These are phyloP conservation scores for Panthera uncia DNA, from an alignment of 2,113 vertebrate genomes.

Conservation along the genomic window DNA sequence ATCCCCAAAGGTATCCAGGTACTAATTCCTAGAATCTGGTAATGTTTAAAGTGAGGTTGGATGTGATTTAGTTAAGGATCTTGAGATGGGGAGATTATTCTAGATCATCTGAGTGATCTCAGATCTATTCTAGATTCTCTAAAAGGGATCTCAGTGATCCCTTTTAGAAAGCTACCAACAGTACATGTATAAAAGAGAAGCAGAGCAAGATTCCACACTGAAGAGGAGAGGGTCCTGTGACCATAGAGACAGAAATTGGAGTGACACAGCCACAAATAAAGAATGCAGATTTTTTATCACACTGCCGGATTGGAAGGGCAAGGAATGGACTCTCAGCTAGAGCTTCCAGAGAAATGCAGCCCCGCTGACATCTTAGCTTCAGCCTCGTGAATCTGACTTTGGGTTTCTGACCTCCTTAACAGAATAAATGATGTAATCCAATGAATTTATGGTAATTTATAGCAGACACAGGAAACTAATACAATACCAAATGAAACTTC, in stretches of 20 bases:
- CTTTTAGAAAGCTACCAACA: not conserved
- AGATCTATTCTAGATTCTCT: too few species aligned
- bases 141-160: not conserved
- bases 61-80: not conserved
- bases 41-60: not conserved
- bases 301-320: not conserved
- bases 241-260: not conserved
- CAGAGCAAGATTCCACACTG: not conserved
- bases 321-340: not conserved
- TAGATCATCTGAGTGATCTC: not conserved
- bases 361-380: not conserved
- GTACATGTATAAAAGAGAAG: not conserved
- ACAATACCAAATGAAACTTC: not conserved
- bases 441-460: not conserved
- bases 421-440: not conserved
- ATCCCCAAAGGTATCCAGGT: not conserved
- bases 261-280: not conserved
- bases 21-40: not conserved
- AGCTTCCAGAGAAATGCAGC: not conserved
- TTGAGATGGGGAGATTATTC: not conserved
- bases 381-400: not conserved
- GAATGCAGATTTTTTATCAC: not conserved
- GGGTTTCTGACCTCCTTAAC: not conserved
- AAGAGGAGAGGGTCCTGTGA: not conserved
- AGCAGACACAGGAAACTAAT: not conserved